These are phyloP conservation scores for Xiphophorus birchmanni DNA, from an alignment of 2,797 vertebrate genomes.

Conservation along the genomic window DNA sequence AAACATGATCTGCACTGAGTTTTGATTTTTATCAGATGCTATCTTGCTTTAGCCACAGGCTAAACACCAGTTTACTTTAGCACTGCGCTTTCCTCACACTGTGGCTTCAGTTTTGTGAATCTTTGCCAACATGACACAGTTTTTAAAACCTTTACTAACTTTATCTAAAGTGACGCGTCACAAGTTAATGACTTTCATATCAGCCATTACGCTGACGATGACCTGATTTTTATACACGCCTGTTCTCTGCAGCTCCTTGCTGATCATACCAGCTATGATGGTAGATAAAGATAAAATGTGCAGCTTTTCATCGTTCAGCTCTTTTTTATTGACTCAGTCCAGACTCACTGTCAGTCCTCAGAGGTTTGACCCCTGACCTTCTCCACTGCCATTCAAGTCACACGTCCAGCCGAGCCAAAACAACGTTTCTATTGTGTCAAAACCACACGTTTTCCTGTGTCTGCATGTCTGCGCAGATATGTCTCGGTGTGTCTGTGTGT, in stretches of 20 bases:
- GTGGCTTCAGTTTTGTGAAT: not conserved
- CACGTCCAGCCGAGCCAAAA: slow-evolving; percentile 47
- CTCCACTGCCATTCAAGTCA: slow-evolving; percentile 33
- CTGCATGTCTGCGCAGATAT: slow-evolving; percentile 23
- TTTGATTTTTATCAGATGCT: not conserved
- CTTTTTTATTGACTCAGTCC: slow-evolving; percentile 37
- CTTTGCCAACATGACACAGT: not conserved
- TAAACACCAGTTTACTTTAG: not conserved
- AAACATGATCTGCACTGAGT: not conserved
- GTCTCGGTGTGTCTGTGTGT: slow-evolving; percentile 23
- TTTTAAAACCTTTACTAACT: not conserved
- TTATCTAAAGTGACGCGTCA: not conserved
- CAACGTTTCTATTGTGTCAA: slow-evolving; percentile 70
- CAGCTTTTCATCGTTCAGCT: not conserved
- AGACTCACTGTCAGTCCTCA: slow-evolving; percentile 31
- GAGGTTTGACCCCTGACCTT: slow-evolving; percentile 20
- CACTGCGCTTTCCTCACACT: not conserved
- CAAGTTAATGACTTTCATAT: not conserved
- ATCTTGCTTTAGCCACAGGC: not conserved
- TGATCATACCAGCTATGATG: slow-evolving; percentile 3
- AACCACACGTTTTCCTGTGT: slow-evolving; percentile 44
- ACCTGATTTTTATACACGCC: not conserved
- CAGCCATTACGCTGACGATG: not conserved
- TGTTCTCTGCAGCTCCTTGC: not conserved
- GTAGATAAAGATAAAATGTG: not conserved